phyloP scores from a whole-genome alignment of 2,888 invertebrate genomes.

The Ptychoptera contaminata region DNA sequence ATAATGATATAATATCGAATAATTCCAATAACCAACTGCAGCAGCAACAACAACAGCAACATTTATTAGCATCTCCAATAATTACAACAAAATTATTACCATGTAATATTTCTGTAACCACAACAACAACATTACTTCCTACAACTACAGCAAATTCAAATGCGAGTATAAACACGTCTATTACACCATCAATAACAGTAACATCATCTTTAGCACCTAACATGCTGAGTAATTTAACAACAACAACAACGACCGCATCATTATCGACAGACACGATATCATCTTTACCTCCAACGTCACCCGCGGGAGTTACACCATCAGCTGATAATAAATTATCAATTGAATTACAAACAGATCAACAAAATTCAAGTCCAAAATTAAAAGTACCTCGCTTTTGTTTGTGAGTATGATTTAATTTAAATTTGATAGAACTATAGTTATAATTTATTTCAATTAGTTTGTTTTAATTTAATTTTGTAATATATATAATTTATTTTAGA shows the following conservation, averaged over 20 bases:
- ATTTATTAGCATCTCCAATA: neutral
- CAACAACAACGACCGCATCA: conserved; percentile 10
- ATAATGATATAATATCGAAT: conserved; percentile 28
- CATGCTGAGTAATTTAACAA: no score
- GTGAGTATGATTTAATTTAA: conserved; percentile 28
- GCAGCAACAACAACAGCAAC: conserved; percentile 1
- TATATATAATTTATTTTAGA: conserved; percentile 8
- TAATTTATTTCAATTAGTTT: conserved; percentile 1
- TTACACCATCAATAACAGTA: conserved; percentile 8
- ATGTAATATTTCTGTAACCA: conserved; percentile 13
- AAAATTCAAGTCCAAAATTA: conserved; percentile 22
- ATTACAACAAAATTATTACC: conserved; percentile 12
- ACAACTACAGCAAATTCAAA: conserved; percentile 11
- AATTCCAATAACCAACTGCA: conserved; percentile 19
- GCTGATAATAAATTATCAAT: conserved; percentile 5
- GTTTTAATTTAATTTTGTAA: conserved; percentile 8
- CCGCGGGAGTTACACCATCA: conserved; percentile 6
- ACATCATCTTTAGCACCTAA: conserved; percentile 7
- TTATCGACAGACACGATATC: conserved; percentile 8
- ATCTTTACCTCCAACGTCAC: conserved; percentile 11
- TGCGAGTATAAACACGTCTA: conserved; percentile 7
- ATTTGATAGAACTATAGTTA: conserved; percentile 11
- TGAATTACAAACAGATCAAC: no score
- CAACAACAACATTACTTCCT: conserved; percentile 11
- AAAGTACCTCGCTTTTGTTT: conserved; percentile 32